Evolutionary conservation across 2,888 invertebrate species (phyloP).

Genomic region (Pasiphila rectangulata): DNA sequence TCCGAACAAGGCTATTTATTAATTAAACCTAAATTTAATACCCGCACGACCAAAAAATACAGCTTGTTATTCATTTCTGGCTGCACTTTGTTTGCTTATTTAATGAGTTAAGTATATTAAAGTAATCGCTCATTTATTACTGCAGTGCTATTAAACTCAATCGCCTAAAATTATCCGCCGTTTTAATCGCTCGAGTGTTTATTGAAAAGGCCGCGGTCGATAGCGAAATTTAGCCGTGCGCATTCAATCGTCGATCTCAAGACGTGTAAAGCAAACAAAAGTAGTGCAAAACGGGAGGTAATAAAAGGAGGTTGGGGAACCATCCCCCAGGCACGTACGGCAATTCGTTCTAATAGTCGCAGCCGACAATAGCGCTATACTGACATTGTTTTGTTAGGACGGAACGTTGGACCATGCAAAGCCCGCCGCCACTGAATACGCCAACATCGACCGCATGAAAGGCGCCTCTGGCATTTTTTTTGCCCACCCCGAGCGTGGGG

Average conservation of each 20-base stretch:
- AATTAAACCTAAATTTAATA: conserved; percentile 8
- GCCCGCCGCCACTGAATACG: conserved; percentile 46
- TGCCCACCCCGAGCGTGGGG: conserved; percentile 57
- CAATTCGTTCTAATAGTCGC: conserved; percentile 74
- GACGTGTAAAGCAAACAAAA: conserved; percentile 67
- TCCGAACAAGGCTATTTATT: conserved; percentile 2
- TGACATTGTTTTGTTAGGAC: conserved; percentile 72
- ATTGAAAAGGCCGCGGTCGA: conserved; percentile 36
- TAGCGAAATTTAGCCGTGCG: conserved; percentile 42
- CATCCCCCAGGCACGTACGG: conserved; percentile 64
- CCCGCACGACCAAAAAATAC: conserved; percentile 6
- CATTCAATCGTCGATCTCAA: conserved; percentile 51
- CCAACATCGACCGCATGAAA: conserved; percentile 29
- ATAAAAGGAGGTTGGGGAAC: conserved; percentile 58
- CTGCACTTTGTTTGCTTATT: conserved; percentile 37
- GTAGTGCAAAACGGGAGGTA: conserved; percentile 62
- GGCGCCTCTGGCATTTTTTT: conserved; percentile 57
- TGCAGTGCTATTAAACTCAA: conserved; percentile 43
- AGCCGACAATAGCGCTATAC: conserved; percentile 61
- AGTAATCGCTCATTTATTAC: conserved; percentile 48
- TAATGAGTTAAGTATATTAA: conserved; percentile 42
- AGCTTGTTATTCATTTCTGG: conserved; percentile 35
- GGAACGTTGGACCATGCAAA: conserved; percentile 63
- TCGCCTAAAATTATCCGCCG: conserved; percentile 44
- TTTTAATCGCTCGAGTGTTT: conserved; percentile 43